Conservation (phyloP, 2,113 vertebrate species). For the Holacanthus passer region DNA sequence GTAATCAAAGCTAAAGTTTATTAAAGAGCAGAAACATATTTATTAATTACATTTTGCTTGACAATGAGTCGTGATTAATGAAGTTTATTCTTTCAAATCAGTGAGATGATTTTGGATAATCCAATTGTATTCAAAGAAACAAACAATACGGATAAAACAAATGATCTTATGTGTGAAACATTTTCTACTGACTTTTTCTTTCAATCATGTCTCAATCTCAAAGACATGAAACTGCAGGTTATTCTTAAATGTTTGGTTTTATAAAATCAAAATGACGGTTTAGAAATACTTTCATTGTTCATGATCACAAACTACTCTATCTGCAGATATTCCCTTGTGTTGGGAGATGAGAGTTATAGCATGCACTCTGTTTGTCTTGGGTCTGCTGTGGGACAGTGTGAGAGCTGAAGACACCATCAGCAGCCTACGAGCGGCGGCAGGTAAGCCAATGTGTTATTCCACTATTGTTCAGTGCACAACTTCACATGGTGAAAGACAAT, state of each 20-base stretch:
- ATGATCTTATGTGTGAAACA: no score
- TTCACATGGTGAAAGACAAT: neutral
- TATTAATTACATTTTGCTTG: no score
- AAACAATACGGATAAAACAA: neutral
- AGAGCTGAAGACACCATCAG: conserved; percentile 3
- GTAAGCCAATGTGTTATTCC: neutral
- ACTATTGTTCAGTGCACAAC: neutral
- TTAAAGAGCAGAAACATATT: no score
- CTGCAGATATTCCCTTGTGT: neutral
- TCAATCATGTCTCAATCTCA: no score
- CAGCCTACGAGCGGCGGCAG: conserved; percentile 21
- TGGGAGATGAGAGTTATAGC: conserved; percentile 25
- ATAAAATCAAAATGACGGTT: neutral
- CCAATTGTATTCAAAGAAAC: no score
- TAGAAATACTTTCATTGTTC: neutral
- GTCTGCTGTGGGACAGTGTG: conserved; percentile 23
- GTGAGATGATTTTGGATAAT: no score
- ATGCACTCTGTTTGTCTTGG: conserved; percentile 29
- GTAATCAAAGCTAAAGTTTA: no score
- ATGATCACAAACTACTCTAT: neutral
- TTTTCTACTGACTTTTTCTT: no score
- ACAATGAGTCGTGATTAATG: no score
- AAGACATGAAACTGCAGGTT: neutral
- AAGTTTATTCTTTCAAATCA: no score
- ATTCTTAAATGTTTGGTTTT: neutral